Evolutionary conservation across 64 coral and sea anemone species (phyloP), one percentile per base, ranked within the genome.

Genomic region (Cladopsammia gracilis): DNA sequence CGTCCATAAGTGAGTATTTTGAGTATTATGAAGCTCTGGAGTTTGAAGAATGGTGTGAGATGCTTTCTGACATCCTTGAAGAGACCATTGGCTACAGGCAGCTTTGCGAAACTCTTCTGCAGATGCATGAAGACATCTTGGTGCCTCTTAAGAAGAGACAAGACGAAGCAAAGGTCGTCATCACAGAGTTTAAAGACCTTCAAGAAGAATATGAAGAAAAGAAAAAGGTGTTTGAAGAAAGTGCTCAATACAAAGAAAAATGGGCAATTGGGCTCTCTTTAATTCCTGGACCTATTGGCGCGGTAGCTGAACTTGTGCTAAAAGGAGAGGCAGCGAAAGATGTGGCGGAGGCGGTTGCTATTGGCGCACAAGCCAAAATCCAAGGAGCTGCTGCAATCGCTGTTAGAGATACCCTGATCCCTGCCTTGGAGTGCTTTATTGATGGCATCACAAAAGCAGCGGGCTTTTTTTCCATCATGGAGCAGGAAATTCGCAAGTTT

Each of bases 71-170:
- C 8, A 24, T 74, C 47, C 48, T 22, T 22, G 79, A 83, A 2
- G 58, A 48, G 19, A 60, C 16, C 25, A 23, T n/a, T 22, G 19
- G 26, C 54, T 19, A 83, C 51, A 70, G 67, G 18, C 19, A 20
- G 5, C 49, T 24, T 34, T 52, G 14, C 1, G 49, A 83, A 59
- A 15, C 34, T 3, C 5, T 83, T n/a, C 58, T 83, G 22, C 15
- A 56, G 16, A 1, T 68, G 60, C 64, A 86, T 19, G 83, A 86
- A 47, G 24, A 67, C 67, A 86, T 86, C 43, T 48, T 86, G 43
- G 23, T 10, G 22, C 50, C 76, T 18, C 51, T 79, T 22, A 79
- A 54, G 22, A 47, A 50, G 12, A 47, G 51, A 16, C 34, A 86
- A 65, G 83, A 86, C 60, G 25, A 86, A 15, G 83, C 64, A 19